Conservation (phyloP, 2,113 vertebrate genomes). For the Dasyurus viverrinus region DNA sequence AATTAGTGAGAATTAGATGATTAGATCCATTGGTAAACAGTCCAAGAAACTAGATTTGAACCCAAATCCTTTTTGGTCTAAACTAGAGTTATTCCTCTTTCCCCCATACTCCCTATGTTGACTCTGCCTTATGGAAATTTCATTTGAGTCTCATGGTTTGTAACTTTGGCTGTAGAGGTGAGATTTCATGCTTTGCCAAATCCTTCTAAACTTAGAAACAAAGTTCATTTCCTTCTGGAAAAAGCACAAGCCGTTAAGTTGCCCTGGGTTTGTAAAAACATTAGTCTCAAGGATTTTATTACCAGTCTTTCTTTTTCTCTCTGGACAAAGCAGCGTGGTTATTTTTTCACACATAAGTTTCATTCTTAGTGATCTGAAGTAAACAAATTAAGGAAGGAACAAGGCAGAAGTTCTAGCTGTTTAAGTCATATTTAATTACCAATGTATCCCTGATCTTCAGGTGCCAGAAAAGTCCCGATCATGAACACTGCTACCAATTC, state of each 20-base stretch:
- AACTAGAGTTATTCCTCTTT: background rate
- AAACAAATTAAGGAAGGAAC: background rate
- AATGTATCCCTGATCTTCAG: background rate
- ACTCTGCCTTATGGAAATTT: conserved; percentile 23
- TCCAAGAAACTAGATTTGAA: background rate
- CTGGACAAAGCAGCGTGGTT: background rate
- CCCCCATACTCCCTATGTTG: background rate
- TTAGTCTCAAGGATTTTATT: background rate
- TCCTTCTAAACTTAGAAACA: conserved; percentile 17
- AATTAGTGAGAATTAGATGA: background rate
- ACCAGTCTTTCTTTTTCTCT: background rate
- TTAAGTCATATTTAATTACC: background rate
- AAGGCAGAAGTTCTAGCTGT: background rate
- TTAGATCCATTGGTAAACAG: background rate
- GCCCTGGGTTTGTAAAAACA: conserved; percentile 22
- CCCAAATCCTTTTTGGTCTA: background rate
- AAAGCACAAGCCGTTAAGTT: background rate
- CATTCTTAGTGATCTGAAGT: background rate
- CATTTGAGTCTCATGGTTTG: background rate
- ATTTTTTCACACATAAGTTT: background rate
- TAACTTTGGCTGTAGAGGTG: background rate
- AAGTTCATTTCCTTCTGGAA: conserved; percentile 8
- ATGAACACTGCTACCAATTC: background rate
- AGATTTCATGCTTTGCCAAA: conserved; percentile 3
- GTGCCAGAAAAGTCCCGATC: background rate